Percentiles rank a stretch among this genome's conserved stretches.
These are phyloP conservation scores for Chionoecetes opilio DNA, from an alignment of 1,140 invertebrate genomes.

Conservation along the genomic window DNA sequence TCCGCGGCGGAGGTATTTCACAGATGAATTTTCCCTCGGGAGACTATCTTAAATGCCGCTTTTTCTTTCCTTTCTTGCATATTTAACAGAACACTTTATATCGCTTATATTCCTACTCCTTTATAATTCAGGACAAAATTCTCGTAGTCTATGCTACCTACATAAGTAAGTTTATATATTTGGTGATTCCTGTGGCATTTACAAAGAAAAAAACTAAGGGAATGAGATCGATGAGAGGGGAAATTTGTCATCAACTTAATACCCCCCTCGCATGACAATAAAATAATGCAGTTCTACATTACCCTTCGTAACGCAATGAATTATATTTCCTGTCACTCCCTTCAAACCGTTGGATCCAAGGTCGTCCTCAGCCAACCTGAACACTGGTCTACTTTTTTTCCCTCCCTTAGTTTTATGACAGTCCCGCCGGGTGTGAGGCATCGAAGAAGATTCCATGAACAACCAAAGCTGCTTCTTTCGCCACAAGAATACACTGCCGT, in stretches of 20 bases:
- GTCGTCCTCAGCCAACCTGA: background rate
- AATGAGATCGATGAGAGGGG: no score
- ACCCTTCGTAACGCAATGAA: no score
- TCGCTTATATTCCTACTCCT: background rate
- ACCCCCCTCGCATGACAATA: no score
- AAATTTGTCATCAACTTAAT: background rate
- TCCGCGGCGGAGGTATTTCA: conserved; percentile 27
- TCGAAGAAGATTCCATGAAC: background rate
- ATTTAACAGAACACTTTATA: background rate
- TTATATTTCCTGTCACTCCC: no score
- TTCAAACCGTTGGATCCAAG: background rate
- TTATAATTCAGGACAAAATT: background rate
- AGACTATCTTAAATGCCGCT: conserved; percentile 1
- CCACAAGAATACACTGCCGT: background rate
- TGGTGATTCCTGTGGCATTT: no score
- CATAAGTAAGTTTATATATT: no score
- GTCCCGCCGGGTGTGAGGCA: background rate
- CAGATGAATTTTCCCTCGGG: conserved; percentile 55
- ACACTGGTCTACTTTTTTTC: background rate
- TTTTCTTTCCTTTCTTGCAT: conserved; percentile 31
- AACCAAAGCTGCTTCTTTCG: background rate
- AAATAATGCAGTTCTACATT: no score
- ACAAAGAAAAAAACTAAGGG: no score
- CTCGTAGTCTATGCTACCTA: no score
- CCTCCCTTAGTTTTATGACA: background rate